These are phyloP conservation scores for Notarius quadriscutis DNA, from an alignment of 2,113 vertebrate genomes.

Conservation along the genomic window DNA sequence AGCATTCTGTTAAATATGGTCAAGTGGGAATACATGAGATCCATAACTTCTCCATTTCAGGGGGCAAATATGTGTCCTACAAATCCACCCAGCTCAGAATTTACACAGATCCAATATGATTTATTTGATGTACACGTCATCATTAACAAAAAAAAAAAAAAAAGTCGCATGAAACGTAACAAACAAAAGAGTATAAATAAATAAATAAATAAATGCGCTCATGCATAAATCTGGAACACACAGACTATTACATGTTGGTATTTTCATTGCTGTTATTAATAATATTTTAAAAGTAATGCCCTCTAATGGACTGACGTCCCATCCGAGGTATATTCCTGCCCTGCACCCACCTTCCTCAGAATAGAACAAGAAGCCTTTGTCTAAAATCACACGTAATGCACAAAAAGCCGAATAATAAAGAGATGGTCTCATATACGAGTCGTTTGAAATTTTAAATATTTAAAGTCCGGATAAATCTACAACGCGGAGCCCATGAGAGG, in stretches of 20 bases:
- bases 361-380: not conserved
- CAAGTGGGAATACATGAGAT: too few species aligned
- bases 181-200: too few species aligned
- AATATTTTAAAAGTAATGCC: not conserved
- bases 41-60: not conserved
- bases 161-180: not conserved
- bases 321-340: not conserved
- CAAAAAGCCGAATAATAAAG: not conserved
- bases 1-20: too few species aligned
- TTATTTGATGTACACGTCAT: too few species aligned
- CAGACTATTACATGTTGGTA: not conserved
- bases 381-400: not conserved
- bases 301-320: not conserved
- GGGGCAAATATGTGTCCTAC: not conserved
- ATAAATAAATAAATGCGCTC: too few species aligned
- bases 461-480: not conserved
- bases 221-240: too few species aligned
- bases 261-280: not conserved
- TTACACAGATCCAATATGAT: too few species aligned
- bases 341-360: not conserved
- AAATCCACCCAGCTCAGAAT: not conserved
- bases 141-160: too few species aligned
- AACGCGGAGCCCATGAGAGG: not conserved
- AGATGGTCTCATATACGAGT: not conserved
- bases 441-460: not conserved